phyloP scores from a whole-genome alignment of 2,113 vertebrate genomes.

The Nannospalax galili region DNA sequence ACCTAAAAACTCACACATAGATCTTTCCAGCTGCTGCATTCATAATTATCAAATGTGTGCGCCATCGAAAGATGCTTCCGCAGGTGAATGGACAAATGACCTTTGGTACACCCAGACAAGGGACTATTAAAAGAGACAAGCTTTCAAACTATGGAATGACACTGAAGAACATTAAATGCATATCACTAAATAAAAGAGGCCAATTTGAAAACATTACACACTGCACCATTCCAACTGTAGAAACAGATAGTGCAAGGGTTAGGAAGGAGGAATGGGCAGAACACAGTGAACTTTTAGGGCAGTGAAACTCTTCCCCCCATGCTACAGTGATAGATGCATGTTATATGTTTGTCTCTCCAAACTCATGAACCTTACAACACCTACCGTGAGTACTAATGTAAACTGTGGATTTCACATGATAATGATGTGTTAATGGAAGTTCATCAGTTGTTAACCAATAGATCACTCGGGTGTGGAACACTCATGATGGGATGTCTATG shows the following conservation, averaged over 20 bases:
- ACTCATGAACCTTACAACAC: neutral
- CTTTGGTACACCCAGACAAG: neutral
- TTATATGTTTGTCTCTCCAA: neutral
- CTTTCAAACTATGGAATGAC: neutral
- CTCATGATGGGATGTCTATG: too few species aligned
- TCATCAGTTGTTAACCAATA: too few species aligned
- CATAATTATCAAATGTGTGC: neutral
- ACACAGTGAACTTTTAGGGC: neutral
- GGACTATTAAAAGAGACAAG: neutral
- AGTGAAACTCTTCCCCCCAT: neutral
- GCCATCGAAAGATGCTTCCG: neutral
- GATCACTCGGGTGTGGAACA: too few species aligned
- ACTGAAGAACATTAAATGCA: neutral
- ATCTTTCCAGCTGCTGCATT: neutral
- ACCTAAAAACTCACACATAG: neutral
- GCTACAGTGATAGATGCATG: neutral
- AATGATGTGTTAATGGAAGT: neutral
- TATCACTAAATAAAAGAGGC: neutral
- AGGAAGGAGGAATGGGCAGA: neutral
- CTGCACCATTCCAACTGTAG: neutral
- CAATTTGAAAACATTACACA: neutral
- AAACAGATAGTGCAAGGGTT: neutral
- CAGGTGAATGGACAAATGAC: neutral
- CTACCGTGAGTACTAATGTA: neutral
- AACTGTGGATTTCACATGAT: neutral